Conservation (phyloP, 2,797 vertebrate genomes). For the Spheniscus humboldti region DNA sequence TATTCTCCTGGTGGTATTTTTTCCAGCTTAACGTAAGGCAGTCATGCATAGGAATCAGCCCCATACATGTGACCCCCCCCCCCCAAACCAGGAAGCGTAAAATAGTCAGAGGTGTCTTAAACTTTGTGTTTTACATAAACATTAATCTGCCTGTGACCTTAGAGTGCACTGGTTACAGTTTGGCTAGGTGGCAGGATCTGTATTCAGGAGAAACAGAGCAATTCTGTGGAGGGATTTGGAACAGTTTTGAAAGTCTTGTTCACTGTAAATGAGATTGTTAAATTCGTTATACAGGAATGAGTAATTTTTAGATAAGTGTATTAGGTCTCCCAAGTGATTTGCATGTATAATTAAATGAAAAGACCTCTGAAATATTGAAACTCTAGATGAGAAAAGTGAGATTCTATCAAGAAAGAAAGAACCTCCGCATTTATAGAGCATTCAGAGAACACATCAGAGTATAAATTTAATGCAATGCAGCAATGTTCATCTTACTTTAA, state of each 20-base stretch:
- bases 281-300: slow-evolving; percentile 38
- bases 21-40: background rate
- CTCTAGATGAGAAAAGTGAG: slow-evolving; percentile 56
- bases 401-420: slow-evolving; percentile 67
- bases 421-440: slow-evolving; percentile 44
- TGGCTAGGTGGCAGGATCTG: background rate
- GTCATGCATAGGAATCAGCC: background rate
- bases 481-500: slow-evolving; percentile 66
- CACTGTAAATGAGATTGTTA: slow-evolving; percentile 36
- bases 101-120: background rate
- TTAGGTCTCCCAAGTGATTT: slow-evolving; percentile 64
- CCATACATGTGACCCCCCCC: background rate
- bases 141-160: background rate
- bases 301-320: slow-evolving; percentile 65
- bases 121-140: background rate
- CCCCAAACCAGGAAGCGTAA: background rate
- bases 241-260: slow-evolving; percentile 41
- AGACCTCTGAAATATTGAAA: slow-evolving; percentile 59
- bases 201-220: background rate
- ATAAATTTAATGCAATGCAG: slow-evolving; percentile 63
- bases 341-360: slow-evolving; percentile 66
- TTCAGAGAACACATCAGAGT: slow-evolving; percentile 49
- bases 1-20: background rate
- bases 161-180: background rate
- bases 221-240: background rate